Conservation (phyloP, 2,113 vertebrate genomes). For the Emydura subglobosa region DNA sequence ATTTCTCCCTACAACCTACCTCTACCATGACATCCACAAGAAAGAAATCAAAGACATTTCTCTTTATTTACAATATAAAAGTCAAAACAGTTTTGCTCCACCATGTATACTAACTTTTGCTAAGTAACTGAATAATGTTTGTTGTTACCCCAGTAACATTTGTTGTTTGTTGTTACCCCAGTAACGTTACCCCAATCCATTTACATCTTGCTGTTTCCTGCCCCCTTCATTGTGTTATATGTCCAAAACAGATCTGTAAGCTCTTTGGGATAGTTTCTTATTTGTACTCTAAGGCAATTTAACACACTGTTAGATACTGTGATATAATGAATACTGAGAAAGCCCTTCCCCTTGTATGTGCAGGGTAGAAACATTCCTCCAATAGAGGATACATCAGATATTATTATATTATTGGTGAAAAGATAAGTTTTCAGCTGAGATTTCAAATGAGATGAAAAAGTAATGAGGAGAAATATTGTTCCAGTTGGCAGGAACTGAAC, state of each 20-base stretch:
- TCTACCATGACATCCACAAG: neutral
- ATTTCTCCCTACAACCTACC: neutral
- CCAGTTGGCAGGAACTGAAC: conserved; percentile 15
- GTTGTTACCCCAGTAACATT: neutral
- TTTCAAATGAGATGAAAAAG: conserved; percentile 22
- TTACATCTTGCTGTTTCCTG: neutral
- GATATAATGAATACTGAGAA: neutral
- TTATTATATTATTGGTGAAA: neutral
- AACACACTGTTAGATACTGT: neutral
- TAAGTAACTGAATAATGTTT: neutral
- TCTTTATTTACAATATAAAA: neutral
- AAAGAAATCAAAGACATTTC: neutral
- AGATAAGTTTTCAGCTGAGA: neutral
- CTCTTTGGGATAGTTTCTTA: neutral
- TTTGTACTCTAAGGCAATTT: neutral
- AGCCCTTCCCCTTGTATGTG: neutral
- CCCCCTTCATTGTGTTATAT: neutral
- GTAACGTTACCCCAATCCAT: neutral
- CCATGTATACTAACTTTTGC: rapidly evolving
- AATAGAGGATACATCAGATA: neutral
- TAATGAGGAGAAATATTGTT: neutral
- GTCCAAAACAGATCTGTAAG: neutral
- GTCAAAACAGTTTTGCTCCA: neutral
- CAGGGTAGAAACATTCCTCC: neutral
- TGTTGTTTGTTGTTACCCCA: neutral